A percentile compares a stretch with the other conserved stretches of the same genome.
Conservation (phyloP, 2,888 invertebrate species). For the Yponomeuta malinellus region DNA sequence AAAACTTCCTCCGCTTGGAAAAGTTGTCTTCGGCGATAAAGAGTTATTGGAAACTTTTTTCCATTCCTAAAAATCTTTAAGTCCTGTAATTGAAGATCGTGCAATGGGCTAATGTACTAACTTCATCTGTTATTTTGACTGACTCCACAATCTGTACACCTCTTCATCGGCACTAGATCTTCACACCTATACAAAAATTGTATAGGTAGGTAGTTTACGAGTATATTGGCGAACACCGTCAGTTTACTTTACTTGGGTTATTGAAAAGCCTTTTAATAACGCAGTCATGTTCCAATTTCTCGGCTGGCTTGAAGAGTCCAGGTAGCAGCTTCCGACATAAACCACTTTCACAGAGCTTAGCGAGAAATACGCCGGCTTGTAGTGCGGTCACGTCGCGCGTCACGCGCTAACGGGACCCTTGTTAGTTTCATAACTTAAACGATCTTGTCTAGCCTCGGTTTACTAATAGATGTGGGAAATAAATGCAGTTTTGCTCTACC, state of each 20-base stretch:
- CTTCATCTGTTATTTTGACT: no score
- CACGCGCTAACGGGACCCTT: slow-evolving; percentile 3
- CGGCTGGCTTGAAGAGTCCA: slow-evolving; percentile 20
- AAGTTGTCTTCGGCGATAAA: no score
- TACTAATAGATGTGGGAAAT: background rate
- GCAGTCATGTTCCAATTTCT: slow-evolving; percentile 31
- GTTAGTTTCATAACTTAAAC: slow-evolving; percentile 2
- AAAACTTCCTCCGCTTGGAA: no score
- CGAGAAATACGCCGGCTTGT: background rate
- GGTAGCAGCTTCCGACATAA: slow-evolving; percentile 15
- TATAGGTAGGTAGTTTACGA: background rate
- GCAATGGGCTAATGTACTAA: no score
- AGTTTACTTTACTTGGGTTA: background rate
- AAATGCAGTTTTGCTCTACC: background rate
- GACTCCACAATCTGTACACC: no score
- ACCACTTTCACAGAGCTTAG: slow-evolving; percentile 19
- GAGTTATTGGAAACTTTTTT: no score
- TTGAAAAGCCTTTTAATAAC: background rate
- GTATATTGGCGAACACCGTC: background rate
- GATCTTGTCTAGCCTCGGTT: background rate
- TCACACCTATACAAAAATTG: background rate
- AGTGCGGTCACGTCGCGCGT: slow-evolving; percentile 9
- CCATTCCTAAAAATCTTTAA: no score
- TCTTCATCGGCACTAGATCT: no score
- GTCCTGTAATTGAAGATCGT: no score